These are phyloP conservation scores for Polietes domitor DNA, from an alignment of 2,888 invertebrate genomes.

Conservation along the genomic window DNA sequence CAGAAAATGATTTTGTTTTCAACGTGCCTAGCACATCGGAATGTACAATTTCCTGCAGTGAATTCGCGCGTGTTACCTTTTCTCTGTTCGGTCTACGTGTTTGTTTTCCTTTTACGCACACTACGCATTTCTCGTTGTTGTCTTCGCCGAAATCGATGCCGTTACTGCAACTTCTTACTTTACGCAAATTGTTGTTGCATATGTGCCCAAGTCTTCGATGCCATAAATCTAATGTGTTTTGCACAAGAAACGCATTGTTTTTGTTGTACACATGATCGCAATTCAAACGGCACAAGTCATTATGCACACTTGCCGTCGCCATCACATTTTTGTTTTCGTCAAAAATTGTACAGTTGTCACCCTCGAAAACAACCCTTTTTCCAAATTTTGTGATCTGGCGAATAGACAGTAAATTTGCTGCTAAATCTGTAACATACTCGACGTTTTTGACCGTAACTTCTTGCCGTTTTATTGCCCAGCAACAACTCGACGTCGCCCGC, in stretches of 20 bases:
- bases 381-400: not conserved
- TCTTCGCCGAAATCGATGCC: slow-evolving; percentile 5
- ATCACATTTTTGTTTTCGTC: not conserved
- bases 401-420: slow-evolving; percentile 53
- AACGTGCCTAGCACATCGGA: slow-evolving; percentile 77
- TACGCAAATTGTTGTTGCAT: slow-evolving; percentile 55
- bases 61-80: slow-evolving; percentile 62
- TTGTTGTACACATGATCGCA: not conserved
- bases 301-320: slow-evolving; percentile 28
- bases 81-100: slow-evolving; percentile 65
- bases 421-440: slow-evolving; percentile 14
- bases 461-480: not conserved
- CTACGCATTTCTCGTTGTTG: slow-evolving; percentile 57
- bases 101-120: slow-evolving; percentile 71
- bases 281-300: slow-evolving; percentile 48
- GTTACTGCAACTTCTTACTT: not conserved
- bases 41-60: slow-evolving; percentile 74
- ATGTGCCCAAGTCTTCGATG: slow-evolving; percentile 66
- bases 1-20: slow-evolving; percentile 74
- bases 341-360: slow-evolving; percentile 36
- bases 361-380: not conserved
- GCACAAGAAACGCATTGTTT: not conserved
- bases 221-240: slow-evolving; percentile 48
- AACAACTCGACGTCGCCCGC: not conserved
- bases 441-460: not conserved